Base-by-base conservation (phyloP, 2,797 vertebrate genomes). In the Peromyscus eremicus region DNA sequence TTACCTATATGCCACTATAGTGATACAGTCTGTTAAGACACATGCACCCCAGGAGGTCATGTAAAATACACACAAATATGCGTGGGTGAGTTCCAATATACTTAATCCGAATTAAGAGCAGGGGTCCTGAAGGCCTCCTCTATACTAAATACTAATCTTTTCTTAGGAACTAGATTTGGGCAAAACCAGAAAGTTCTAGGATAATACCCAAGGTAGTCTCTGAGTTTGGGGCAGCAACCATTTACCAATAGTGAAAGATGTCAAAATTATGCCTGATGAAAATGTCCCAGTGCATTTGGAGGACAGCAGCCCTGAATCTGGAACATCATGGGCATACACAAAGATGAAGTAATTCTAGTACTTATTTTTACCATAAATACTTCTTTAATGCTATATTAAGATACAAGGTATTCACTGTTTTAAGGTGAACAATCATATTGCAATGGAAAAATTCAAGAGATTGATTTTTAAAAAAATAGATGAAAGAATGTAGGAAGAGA, bases 321-420 rank as follows among this genome's bases (percentile, higher is more conserved):
- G 27, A 62, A 82, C 91, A 46, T 91, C 14, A 95, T 82, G 49
- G 34, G 84, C 16, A 85, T 10, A 89, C 6, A 66, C 13, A 81
- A 70, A 94, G 86, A 77, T 52, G n/a, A 91, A 92, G 79, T 55
- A 81, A 95, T 52, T 95, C 60, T 94, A 87, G 70, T 52, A 55
- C 25, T 81, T 88, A 75, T 66, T 92, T 94, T 92, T 94, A 84
- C 81, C 27, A 89, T 88, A 93, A 92, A 62, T 89, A 86, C 77
- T 94, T 94, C 49, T 91, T 94, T 87, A 92, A 89, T 37, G 17
- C 64, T 87, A 55, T 43, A 46, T 79, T 93, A 89, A 92, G 92
- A 12, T 9, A 27, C n/a, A 75, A 95, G 83, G 57, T 43, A 17
- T 2, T 70, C 55, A 91, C 52, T 55, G 57, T 34, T 89, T 62